Percentiles rank a stretch among this genome's conserved stretches.
Conservation (phyloP, 2,113 vertebrate genomes). For the Hypanus sabinus region DNA sequence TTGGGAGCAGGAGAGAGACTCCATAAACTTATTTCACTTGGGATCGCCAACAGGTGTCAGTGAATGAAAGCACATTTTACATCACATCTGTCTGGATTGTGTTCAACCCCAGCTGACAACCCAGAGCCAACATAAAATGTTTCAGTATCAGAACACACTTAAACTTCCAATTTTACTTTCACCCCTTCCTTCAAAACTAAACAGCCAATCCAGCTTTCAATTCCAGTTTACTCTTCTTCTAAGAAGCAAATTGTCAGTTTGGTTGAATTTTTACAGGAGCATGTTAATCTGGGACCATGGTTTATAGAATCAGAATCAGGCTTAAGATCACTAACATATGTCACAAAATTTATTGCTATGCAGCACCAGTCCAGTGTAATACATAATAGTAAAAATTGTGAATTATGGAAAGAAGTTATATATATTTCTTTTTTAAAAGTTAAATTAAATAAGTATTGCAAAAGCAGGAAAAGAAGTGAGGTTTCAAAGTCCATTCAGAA, state of each 20-base stretch:
- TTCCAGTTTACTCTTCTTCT: neutral
- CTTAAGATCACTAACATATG: neutral
- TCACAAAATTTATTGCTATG: no score
- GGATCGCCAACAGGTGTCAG: constrained; percentile 26
- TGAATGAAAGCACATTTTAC: neutral
- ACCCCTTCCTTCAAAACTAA: neutral
- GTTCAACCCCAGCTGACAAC: constrained; percentile 8
- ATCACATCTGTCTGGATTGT: neutral
- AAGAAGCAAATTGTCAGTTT: neutral
- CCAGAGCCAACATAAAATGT: neutral
- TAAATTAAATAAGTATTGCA: no score
- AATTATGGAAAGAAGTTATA: no score
- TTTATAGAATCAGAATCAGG: neutral
- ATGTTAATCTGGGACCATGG: neutral
- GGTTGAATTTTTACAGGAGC: neutral
- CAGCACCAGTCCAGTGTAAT: no score
- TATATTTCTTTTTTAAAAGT: no score
- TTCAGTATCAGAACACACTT: neutral
- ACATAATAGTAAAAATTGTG: no score
- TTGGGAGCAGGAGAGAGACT: constrained; percentile 4
- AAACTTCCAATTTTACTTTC: neutral
- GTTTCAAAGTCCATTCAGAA: no score
- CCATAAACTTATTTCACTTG: constrained; percentile 24
- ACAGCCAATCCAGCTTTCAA: neutral
- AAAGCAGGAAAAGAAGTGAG: no score